These are phyloP conservation scores for Furcula furcula DNA, from an alignment of 2,888 invertebrate species.

Conservation along the genomic window DNA sequence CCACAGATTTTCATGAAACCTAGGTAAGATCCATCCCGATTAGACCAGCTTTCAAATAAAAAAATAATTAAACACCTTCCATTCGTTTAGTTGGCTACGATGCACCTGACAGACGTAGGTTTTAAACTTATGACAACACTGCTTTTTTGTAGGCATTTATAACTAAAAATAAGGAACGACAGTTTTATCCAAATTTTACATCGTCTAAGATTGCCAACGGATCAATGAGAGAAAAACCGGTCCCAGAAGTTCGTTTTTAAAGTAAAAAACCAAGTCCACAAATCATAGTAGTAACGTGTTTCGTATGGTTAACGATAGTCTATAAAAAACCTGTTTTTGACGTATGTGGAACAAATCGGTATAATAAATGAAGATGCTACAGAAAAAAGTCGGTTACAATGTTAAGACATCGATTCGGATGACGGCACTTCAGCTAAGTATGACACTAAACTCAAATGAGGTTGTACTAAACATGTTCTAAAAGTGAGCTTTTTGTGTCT, in stretches of 20 bases:
- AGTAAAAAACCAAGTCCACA: conserved; percentile 44
- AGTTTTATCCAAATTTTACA: conserved; percentile 11
- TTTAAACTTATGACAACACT: too few relatives aligned
- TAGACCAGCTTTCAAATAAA: too few relatives aligned
- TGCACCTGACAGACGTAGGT: too few relatives aligned
- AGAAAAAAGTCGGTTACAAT: conserved; percentile 52
- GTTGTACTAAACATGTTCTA: conserved; percentile 1
- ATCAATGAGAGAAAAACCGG: conserved; percentile 49
- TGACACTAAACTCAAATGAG: conserved; percentile 23
- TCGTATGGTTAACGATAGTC: conserved; percentile 13
- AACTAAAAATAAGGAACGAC: not conserved
- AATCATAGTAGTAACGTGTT: conserved; percentile 35
- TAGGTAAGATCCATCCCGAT: too few relatives aligned
- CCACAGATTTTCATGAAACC: too few relatives aligned
- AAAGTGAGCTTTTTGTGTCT: not conserved
- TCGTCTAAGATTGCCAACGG: conserved; percentile 20
- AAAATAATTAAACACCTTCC: too few relatives aligned
- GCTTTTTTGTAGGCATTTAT: too few relatives aligned
- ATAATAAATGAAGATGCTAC: conserved; percentile 45
- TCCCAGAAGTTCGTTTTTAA: conserved; percentile 34
- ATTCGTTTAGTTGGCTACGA: too few relatives aligned
- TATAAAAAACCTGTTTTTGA: conserved; percentile 32
- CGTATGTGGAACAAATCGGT: conserved; percentile 42
- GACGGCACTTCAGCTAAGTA: conserved; percentile 23
- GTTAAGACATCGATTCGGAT: conserved; percentile 31